Percentiles rank a stretch among this genome's conserved stretches.
These are phyloP conservation scores for Alcedo quadribrachys DNA, from an alignment of 2,797 vertebrate species.

Conservation along the genomic window DNA sequence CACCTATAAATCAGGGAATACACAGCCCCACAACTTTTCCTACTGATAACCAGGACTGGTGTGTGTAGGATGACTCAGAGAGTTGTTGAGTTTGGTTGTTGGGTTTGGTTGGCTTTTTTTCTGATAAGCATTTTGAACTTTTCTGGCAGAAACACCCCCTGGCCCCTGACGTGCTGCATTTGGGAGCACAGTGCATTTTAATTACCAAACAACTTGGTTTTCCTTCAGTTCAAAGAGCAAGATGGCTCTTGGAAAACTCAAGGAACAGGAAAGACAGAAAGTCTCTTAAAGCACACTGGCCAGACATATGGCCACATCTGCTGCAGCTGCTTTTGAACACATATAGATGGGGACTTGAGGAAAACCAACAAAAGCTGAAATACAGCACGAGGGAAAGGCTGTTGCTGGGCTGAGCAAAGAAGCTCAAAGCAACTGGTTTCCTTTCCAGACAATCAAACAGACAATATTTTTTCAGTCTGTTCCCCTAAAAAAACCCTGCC, in stretches of 20 bases:
- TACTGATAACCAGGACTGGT: neutral
- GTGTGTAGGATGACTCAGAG: neutral
- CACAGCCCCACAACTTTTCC: neutral
- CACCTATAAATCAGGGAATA: neutral
- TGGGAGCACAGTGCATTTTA: neutral
- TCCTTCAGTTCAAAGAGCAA: neutral
- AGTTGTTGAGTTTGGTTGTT: neutral
- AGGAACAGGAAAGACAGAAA: constrained; percentile 1
- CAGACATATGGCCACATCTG: constrained; percentile 44
- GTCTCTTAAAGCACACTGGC: neutral
- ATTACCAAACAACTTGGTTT: neutral
- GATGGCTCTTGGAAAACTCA: neutral
- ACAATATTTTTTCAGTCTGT: neutral
- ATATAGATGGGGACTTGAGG: fast-evolving
- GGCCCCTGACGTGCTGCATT: neutral
- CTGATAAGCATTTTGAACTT: neutral
- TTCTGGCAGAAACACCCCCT: neutral
- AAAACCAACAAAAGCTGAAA: neutral
- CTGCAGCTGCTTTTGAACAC: constrained; percentile 36
- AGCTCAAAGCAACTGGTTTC: neutral
- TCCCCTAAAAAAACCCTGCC: neutral
- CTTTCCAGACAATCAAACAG: neutral
- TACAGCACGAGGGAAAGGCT: neutral
- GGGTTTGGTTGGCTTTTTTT: neutral
- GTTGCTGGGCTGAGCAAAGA: neutral